Evolutionary conservation across 2,113 vertebrate species (phyloP).

Genomic region (Promerops cafer): DNA sequence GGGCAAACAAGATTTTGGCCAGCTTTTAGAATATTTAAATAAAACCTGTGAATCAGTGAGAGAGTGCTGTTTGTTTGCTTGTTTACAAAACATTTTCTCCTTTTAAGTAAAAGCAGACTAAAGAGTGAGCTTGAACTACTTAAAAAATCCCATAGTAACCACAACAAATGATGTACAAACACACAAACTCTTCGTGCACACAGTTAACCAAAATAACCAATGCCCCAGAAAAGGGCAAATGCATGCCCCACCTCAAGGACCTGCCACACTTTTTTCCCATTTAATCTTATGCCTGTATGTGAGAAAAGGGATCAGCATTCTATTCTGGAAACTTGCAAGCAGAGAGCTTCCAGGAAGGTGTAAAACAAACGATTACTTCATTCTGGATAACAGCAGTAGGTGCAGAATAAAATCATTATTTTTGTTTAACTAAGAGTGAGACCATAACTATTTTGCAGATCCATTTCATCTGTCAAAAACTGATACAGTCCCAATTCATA

Average conservation of each 20-base stretch:
- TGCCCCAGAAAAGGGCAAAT: not conserved
- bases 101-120: not conserved
- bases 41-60: not conserved
- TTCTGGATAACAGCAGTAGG: not conserved
- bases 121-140: not conserved
- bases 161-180: not conserved
- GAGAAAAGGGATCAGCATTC: not conserved
- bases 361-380: not conserved
- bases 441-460: not conserved
- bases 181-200: not conserved
- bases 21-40: not conserved
- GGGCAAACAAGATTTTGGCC: not conserved
- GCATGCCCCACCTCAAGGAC: not conserved
- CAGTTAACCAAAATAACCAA: not conserved
- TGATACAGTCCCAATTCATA: not conserved
- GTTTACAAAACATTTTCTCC: not conserved
- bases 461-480: slow-evolving; percentile 15
- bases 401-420: not conserved
- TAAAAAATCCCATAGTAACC: not conserved
- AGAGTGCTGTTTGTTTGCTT: not conserved
- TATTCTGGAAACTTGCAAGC: not conserved
- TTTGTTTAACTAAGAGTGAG: slow-evolving; percentile 3
- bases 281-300: not conserved
- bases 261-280: not conserved
- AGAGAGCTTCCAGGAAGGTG: not conserved